Evolutionary conservation across 2,888 invertebrate genomes (phyloP).

Genomic region (Sphaerophoria rueppellii): DNA sequence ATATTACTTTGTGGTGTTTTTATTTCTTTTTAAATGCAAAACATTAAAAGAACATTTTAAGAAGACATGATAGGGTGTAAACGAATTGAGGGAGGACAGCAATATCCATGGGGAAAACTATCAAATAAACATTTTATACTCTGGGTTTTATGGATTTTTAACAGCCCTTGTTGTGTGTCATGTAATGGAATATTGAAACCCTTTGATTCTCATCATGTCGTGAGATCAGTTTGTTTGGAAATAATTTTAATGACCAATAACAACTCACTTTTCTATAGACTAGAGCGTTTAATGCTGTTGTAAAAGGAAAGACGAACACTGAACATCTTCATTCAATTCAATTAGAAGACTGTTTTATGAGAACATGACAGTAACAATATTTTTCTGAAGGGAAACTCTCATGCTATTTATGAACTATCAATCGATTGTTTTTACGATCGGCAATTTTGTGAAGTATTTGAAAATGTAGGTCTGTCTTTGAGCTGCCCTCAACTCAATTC

Average conservation of each 20-base stretch:
- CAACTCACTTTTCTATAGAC: constrained; percentile 34
- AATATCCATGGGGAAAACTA: constrained; percentile 39
- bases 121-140: constrained; percentile 44
- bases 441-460: too few species aligned
- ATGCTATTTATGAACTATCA: constrained; percentile 2
- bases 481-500: too few species aligned
- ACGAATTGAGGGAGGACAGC: not conserved
- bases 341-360: constrained; percentile 29
- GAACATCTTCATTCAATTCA: constrained; percentile 50
- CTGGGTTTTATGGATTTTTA: constrained; percentile 48
- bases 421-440: not conserved
- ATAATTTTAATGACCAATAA: constrained; percentile 42
- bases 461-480: too few species aligned
- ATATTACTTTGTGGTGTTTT: constrained; percentile 36
- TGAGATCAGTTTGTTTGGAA: constrained; percentile 48
- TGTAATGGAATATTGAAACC: constrained; percentile 21
- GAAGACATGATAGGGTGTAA: not conserved
- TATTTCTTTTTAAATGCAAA: constrained; percentile 42
- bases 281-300: constrained; percentile 30
- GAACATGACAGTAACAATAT: not conserved
- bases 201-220: constrained; percentile 36
- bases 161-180: constrained; percentile 12
- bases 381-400: constrained; percentile 7
- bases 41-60: not conserved
- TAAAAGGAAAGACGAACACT: not conserved